These are phyloP conservation scores for Girardinus metallicus DNA, from an alignment of 2,797 vertebrate genomes.

Conservation along the genomic window DNA sequence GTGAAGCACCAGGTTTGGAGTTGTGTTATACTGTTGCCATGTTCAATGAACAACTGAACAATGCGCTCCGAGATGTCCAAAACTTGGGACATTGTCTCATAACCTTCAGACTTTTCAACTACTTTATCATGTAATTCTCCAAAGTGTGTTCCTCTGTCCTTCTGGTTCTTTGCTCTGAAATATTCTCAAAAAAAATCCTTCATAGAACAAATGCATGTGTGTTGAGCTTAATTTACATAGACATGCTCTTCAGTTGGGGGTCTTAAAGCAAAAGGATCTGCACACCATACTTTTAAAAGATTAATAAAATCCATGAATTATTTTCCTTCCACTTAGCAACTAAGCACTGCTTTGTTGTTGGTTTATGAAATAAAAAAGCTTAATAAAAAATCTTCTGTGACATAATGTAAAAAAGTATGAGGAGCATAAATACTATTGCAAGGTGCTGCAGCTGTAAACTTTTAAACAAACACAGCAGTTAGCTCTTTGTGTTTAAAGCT, in stretches of 20 bases:
- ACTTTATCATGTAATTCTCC: neutral
- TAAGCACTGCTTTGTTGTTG: neutral
- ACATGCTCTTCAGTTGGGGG: neutral
- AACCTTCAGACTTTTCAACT: neutral
- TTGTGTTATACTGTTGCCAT: neutral
- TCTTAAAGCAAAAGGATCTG: neutral
- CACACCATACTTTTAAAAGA: neutral
- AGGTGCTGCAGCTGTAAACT: neutral
- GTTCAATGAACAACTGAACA: neutral
- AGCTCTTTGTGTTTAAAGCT: neutral
- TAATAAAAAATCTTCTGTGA: neutral
- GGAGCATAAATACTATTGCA: neutral
- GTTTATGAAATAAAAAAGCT: neutral
- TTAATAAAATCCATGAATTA: neutral
- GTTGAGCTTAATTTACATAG: neutral
- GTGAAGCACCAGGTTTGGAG: neutral
- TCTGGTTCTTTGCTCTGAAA: neutral
- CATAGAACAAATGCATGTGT: neutral
- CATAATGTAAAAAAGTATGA: neutral
- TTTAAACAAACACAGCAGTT: slow-evolving; percentile 1
- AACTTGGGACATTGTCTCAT: neutral
- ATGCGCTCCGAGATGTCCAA: neutral
- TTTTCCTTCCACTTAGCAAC: neutral
- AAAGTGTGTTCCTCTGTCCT: neutral
- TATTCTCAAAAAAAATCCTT: neutral